Evolutionary conservation across 2,113 vertebrate species (phyloP), one percentile per base, ranked within the genome.

Genomic region (Ammodytes dubius): DNA sequence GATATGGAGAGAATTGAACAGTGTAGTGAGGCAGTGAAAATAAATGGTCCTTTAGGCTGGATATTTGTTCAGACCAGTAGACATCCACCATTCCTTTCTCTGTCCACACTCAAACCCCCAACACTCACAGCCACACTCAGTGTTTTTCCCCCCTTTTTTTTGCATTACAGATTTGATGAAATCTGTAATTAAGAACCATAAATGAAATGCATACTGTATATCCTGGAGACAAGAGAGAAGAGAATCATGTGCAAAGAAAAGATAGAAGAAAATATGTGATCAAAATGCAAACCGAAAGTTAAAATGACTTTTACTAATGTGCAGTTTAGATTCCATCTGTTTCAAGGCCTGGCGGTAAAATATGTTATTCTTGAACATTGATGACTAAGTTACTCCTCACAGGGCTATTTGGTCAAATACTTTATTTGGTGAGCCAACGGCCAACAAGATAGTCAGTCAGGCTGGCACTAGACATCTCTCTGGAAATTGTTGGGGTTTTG

Each of bases 21-120:
- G 74, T 80, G 19, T 61, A 69, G 37, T 69, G 58, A 73, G 60
- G 54, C 84, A 56, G 65, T 61, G 67, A 80, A 80, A 73, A 77
- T 58, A 74, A 85, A 59, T 76, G 72, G 49, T 73, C 45, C 50
- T 79, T 70, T 46, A 52, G 66, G 77, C 64, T 74, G 69, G 56
- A 64, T 74, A 49, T 79, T 84, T 40, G n/a, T 57, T 74, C 50
- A 84, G 54, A 74, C 52, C 64, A 70, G 66, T 40, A 72, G 67
- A 73, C 67, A 53, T 0, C 74, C 60, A 71, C 46, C 56, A 54
- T 72, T 13, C 14, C 59, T 79, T 50, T 52, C 17, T 35, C 13
- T 64, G 37, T 63, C 50, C 15, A 27, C 42, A 58, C 14, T 14
- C 42, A 59, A n/a, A 19, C 52, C 0, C 27, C 12, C 43, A 45